These are phyloP conservation scores for Sycophaga agraensis DNA, from an alignment of 1,140 invertebrate genomes.

Conservation along the genomic window DNA sequence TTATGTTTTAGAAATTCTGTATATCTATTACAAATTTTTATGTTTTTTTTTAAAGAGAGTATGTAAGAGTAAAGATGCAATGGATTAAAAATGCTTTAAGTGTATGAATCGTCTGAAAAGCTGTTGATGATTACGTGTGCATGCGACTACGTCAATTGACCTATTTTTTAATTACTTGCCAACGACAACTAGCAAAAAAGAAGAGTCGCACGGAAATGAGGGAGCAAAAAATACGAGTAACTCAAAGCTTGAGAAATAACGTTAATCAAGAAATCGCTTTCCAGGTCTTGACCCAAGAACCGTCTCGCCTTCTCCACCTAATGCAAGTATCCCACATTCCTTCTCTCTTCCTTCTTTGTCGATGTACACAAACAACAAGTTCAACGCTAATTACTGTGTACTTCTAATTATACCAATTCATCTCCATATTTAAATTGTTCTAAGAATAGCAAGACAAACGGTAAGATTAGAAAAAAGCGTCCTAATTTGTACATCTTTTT, in stretches of 20 bases:
- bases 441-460: neutral
- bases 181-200: neutral
- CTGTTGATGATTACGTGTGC: neutral
- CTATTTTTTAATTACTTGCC: slow-evolving; percentile 4
- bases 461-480: neutral
- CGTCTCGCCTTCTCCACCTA: neutral
- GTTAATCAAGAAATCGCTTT: slow-evolving; percentile 6
- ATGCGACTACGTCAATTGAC: neutral
- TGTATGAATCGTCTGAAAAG: too few relatives aligned
- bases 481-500: too few relatives aligned
- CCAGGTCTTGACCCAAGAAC: neutral
- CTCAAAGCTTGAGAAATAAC: slow-evolving; percentile 4
- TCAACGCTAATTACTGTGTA: neutral
- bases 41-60: too few relatives aligned
- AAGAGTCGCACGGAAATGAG: slow-evolving; percentile 1
- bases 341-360: too few relatives aligned
- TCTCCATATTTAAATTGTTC: neutral
- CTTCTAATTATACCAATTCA: slow-evolving; percentile 2
- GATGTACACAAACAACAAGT: neutral
- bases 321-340: too few relatives aligned
- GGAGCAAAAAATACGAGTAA: neutral
- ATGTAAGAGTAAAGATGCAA: too few relatives aligned
- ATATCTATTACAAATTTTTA: too few relatives aligned
- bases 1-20: too few relatives aligned
- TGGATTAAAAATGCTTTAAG: too few relatives aligned